Base-by-base conservation (phyloP, 2,797 vertebrate species). In the Remorina albescens region DNA sequence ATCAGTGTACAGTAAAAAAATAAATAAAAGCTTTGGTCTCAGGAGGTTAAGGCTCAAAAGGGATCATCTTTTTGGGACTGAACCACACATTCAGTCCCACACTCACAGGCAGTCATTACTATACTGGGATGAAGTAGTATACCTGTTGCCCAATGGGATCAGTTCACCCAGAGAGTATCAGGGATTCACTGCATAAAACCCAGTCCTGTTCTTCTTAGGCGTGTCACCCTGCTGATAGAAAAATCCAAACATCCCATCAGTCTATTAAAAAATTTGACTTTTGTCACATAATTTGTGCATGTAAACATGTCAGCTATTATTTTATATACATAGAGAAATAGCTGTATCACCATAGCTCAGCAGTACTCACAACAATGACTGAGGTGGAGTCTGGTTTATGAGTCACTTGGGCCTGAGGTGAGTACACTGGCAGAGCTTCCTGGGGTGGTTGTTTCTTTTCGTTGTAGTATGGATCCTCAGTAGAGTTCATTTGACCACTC, bases 151-250 rank as follows among this genome's bases (percentile, higher is more conserved):
- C 34, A 12, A 49, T 41, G 37, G 19, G 16, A 50, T 2, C 18
- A 10, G 5, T 58, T 51, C 44, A 63, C 55, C 28, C 18, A 18
- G 39, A 37, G 15, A 23, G n/a, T 11, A 25, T 89, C 72, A 89
- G 8, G 85, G 85, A 67, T 89, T 89, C 12, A 89, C 76, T 23
- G 71, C 28, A 49, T 89, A 89, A 50, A 82, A 81, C 5, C 87
- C 87, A 6, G 51, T 32, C 39, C 12, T 64, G 42, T 79, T 84
- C 67, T 67, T 89, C 32, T 51, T 82, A n/a, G 81, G 66, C 0
- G 30, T n/a, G 41, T 60, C 85, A 6, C 36, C 77, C 81, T 86
- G 60, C 68, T 56, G 32, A 77, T 61, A 70, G 56, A 30, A 7
- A 69, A 21, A 54, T 42, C 37, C 1, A 58, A 54, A 46, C 4